These are phyloP conservation scores for Trachymyrmex cornetzi DNA, from an alignment of 1,140 invertebrate genomes.

Conservation along the genomic window DNA sequence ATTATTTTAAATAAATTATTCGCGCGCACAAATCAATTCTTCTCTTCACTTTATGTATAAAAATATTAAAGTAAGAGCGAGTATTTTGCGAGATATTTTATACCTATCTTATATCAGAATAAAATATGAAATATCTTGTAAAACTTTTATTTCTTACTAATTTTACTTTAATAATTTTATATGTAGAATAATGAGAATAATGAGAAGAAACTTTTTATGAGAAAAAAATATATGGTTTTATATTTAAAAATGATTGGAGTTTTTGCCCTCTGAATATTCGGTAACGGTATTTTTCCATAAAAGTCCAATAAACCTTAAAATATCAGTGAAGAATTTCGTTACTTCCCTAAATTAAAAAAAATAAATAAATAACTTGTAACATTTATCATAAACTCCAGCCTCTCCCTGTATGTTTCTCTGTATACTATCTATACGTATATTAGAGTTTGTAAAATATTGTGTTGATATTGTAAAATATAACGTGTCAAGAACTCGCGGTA, in stretches of 20 bases:
- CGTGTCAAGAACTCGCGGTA: not conserved
- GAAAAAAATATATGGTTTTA: not conserved
- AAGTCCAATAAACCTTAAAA: not conserved
- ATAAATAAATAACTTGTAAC: not conserved
- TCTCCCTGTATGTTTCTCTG: not conserved
- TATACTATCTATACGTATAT: not conserved
- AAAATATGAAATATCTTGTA: not conserved
- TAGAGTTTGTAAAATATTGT: not conserved
- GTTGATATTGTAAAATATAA: conserved; percentile 29
- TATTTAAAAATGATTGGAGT: not conserved
- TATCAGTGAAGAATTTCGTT: conserved; percentile 11
- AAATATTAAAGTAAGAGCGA: not conserved
- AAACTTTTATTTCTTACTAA: not conserved
- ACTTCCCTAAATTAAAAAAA: not conserved
- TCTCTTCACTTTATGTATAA: not conserved
- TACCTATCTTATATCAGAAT: not conserved
- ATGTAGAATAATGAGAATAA: not conserved
- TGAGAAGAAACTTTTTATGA: not conserved
- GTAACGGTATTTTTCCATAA: not conserved
- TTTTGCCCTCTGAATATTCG: not conserved
- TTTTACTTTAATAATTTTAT: conserved; percentile 1
- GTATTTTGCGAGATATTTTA: not conserved
- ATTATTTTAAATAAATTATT: not conserved
- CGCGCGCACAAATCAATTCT: not conserved
- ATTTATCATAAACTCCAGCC: not conserved